Conservation (phyloP, 2,888 invertebrate genomes). For the Tineola bisselliella region DNA sequence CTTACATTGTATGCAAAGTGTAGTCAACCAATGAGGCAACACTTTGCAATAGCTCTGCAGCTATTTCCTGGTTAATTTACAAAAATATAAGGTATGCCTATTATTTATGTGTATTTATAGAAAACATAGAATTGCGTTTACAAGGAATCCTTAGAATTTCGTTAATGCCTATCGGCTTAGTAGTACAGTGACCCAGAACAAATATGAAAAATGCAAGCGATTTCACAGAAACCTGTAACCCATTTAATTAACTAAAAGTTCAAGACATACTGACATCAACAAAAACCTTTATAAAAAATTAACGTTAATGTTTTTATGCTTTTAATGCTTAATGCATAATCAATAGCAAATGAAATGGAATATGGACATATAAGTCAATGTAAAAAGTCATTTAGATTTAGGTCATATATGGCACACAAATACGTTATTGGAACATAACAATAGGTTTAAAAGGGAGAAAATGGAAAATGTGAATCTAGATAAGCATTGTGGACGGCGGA, state of each 20-base stretch:
- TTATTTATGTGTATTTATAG: neutral
- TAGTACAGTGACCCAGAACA: slow-evolving; percentile 53
- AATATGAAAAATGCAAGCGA: neutral
- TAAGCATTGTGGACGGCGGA: slow-evolving; percentile 58
- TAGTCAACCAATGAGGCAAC: neutral
- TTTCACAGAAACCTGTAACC: neutral
- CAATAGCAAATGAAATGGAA: neutral
- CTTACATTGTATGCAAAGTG: slow-evolving; percentile 10
- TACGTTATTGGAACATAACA: slow-evolving; percentile 42
- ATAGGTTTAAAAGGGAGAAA: slow-evolving; percentile 36
- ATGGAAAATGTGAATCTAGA: slow-evolving; percentile 56
- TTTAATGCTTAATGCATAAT: slow-evolving; percentile 6
- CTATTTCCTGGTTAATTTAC: neutral
- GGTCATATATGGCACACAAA: slow-evolving; percentile 53
- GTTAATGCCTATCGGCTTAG: slow-evolving; percentile 54
- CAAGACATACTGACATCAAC: neutral
- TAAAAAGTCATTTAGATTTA: slow-evolving; percentile 27
- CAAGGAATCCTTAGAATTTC: slow-evolving; percentile 65
- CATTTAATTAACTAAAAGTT: neutral
- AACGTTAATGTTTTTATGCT: neutral
- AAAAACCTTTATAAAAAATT: neutral
- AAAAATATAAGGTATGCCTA: neutral
- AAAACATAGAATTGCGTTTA: slow-evolving; percentile 58
- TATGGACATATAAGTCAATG: neutral
- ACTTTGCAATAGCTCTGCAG: neutral